phyloP scores from a whole-genome alignment of 2,113 vertebrate species.

The Pterocles gutturalis region DNA sequence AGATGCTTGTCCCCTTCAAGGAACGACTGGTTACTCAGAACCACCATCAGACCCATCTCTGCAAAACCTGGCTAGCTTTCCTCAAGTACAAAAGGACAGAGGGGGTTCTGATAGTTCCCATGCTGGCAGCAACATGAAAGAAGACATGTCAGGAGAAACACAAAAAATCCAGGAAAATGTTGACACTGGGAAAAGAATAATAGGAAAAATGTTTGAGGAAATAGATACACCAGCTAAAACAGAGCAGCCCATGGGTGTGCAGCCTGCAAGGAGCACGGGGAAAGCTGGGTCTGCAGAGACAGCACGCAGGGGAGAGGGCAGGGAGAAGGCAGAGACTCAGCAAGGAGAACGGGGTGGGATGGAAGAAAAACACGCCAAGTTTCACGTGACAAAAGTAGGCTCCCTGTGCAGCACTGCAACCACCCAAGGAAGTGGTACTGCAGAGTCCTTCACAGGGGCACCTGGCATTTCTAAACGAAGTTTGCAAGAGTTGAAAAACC shows the following conservation, averaged over 20 bases:
- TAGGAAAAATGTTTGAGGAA: background rate
- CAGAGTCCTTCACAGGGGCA: background rate
- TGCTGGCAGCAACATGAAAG: background rate
- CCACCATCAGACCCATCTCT: constrained; percentile 7
- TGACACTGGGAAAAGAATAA: background rate
- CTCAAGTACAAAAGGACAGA: background rate
- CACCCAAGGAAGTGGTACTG: background rate
- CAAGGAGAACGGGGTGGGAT: background rate
- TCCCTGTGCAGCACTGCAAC: background rate
- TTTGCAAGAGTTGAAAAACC: constrained; percentile 80
- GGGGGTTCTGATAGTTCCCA: background rate
- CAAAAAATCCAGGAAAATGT: background rate
- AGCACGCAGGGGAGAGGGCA: background rate
- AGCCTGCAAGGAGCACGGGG: rapidly evolving
- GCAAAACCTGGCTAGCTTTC: constrained; percentile 25
- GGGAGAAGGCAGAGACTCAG: background rate
- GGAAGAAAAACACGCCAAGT: background rate
- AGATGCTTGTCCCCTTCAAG: constrained; percentile 29
- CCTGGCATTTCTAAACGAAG: constrained; percentile 74
- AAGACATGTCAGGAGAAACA: background rate
- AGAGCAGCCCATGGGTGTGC: background rate
- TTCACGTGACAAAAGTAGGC: background rate
- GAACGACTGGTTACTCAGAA: constrained; percentile 9
- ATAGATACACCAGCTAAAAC: background rate
- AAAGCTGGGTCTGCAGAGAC: background rate